Evolutionary conservation across 2,113 vertebrate genomes (phyloP).

Genomic region (Aepyceros melampus): DNA sequence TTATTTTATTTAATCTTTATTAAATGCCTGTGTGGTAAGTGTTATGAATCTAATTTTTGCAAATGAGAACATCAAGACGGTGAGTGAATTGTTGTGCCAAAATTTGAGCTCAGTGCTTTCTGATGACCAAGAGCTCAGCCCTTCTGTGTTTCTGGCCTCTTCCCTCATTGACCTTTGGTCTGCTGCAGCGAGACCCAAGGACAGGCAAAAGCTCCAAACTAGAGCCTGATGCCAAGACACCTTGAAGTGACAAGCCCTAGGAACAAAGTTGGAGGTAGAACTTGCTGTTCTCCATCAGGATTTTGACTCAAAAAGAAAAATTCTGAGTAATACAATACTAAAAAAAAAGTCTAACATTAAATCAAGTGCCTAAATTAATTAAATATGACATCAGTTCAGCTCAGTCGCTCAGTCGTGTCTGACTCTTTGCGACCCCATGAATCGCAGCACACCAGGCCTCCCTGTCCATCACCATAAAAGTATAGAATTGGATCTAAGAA

Average conservation of each 20-base stretch:
- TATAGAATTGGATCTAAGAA: background rate
- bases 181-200: background rate
- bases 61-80: background rate
- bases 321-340: background rate
- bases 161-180: background rate
- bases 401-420: too few species aligned
- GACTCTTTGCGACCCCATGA: too few species aligned
- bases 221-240: background rate
- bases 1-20: background rate
- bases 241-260: background rate
- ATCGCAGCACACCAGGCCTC: too few species aligned
- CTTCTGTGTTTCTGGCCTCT: background rate
- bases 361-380: constrained; percentile 1
- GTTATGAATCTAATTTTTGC: background rate
- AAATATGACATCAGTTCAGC: background rate
- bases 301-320: background rate
- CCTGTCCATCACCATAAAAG: too few species aligned
- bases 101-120: background rate
- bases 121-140: background rate
- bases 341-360: background rate
- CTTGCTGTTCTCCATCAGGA: background rate
- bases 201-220: background rate
- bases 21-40: background rate
- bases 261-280: background rate
- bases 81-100: background rate